A percentile compares a stretch with the other conserved stretches of the same genome.
These are phyloP conservation scores for Calameuta filiformis DNA, from an alignment of 2,888 invertebrate species.

Conservation along the genomic window DNA sequence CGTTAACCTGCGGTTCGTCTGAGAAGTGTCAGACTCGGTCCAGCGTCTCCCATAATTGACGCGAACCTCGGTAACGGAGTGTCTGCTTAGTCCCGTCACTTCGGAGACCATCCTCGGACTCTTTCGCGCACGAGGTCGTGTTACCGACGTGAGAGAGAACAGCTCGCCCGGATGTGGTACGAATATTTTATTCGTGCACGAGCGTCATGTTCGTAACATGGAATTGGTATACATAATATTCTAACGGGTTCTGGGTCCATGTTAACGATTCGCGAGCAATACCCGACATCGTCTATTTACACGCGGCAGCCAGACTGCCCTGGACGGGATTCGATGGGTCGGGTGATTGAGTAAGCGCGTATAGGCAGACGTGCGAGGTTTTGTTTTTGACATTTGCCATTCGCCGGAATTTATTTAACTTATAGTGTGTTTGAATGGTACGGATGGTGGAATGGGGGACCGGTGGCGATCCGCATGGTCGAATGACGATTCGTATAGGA, in stretches of 20 bases:
- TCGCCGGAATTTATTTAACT: conserved; percentile 32
- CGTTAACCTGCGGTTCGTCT: conserved; percentile 32
- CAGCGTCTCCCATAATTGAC: conserved; percentile 40
- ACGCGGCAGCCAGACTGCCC: not conserved
- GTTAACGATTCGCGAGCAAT: not conserved
- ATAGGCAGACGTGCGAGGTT: conserved; percentile 13
- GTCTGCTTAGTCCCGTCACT: conserved; percentile 36
- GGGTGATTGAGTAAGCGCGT: not conserved
- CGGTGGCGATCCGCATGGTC: conserved; percentile 15
- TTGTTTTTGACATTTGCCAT: conserved; percentile 26
- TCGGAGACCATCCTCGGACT: conserved; percentile 15
- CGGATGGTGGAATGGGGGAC: conserved; percentile 11
- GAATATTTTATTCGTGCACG: not conserved
- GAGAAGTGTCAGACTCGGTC: conserved; percentile 5
- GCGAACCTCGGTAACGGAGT: conserved; percentile 3
- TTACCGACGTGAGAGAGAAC: not conserved
- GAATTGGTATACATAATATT: not conserved
- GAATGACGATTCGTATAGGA: conserved; percentile 24
- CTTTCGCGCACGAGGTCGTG: not conserved
- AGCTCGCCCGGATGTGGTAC: not conserved
- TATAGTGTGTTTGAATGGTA: conserved; percentile 26
- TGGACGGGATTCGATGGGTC: not conserved
- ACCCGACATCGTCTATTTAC: not conserved
- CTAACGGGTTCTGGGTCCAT: not conserved
- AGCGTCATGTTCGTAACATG: not conserved